phyloP scores from a whole-genome alignment of 2,888 invertebrate species.

The Ormia ochracea region DNA sequence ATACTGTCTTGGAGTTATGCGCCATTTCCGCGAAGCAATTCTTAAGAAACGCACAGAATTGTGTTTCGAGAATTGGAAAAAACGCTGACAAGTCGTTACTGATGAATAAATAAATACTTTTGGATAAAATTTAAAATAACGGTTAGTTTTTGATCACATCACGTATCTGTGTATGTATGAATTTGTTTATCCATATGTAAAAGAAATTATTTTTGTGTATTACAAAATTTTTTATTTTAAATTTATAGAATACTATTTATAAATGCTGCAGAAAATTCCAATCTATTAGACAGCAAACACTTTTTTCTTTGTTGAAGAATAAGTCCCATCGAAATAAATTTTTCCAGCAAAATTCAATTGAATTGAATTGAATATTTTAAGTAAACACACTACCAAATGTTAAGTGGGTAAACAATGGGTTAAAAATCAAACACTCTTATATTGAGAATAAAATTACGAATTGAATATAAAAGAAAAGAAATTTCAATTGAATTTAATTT shows the following conservation, averaged over 20 bases:
- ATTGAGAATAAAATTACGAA: conserved; percentile 51
- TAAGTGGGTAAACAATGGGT: conserved; percentile 65
- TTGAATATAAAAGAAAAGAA: conserved; percentile 49
- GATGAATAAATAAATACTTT: no score
- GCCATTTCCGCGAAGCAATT: no score
- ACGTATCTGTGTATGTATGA: neutral
- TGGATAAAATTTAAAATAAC: no score
- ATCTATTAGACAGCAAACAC: conserved; percentile 35
- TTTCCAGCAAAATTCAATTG: conserved; percentile 8
- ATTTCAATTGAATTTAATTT: conserved; percentile 56
- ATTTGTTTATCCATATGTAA: neutral
- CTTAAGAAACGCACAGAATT: no score
- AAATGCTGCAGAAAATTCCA: conserved; percentile 17
- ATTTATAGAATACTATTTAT: neutral
- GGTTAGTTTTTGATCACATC: no score
- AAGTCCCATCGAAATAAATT: no score
- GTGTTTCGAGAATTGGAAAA: no score
- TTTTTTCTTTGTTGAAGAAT: conserved; percentile 9
- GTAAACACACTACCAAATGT: conserved; percentile 64
- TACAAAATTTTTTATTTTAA: neutral
- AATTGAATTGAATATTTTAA: conserved; percentile 59
- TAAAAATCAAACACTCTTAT: conserved; percentile 61
- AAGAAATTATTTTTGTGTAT: no score
- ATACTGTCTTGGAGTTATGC: no score
- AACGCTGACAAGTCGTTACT: no score